Base-by-base conservation (phyloP, 2,888 invertebrate species). In the Mesoligia furuncula region DNA sequence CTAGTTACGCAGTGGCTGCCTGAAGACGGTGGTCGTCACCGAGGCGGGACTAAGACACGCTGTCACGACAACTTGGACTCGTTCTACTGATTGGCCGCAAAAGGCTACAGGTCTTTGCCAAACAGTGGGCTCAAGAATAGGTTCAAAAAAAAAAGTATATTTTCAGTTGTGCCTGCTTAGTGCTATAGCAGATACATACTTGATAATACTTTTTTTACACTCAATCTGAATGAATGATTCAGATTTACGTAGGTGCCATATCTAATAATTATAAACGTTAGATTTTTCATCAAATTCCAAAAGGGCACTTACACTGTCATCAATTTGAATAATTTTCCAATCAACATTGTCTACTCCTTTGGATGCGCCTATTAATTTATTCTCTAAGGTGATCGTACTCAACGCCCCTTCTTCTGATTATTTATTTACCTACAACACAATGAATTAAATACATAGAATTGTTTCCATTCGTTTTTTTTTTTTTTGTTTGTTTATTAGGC, bases 331-430 rank as follows among this genome's bases (percentile, higher is more conserved):
- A 68, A 15, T 31, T 48, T 20, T 31, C 1, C 8, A n/a, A 61
- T 36, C 24, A 20, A 36, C 13, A 27, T 0, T 39, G 27, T 54
- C 15, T 36, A 54, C 51, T 11, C 17, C 31, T 54, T 54, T 54
- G 39, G 4, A 54, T 42, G 7, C 11, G 1, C 13, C 27, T 54
- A 73, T 24, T 39, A 54, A 73, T 42, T 27, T 42, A 73, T 73
- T 73, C 73, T 73, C 0, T 17, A 73, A 24, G 72, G 51, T 72
- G 17, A n/a, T 42, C 24, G 73, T 4, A 73, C 54, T 42, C 54
- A 24, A 1, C 72, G 27, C 2, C 54, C 17, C 13, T 27, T 36
- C 20, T 72, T 24, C 31, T 24, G 48, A 39, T 27, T 15, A 17
- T 31, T 13, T 17, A 11, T 39, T 71, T 27, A 51, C 13, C 69